phyloP scores from a whole-genome alignment of 2,797 vertebrate species.

The Oceanodroma leucorhoa region DNA sequence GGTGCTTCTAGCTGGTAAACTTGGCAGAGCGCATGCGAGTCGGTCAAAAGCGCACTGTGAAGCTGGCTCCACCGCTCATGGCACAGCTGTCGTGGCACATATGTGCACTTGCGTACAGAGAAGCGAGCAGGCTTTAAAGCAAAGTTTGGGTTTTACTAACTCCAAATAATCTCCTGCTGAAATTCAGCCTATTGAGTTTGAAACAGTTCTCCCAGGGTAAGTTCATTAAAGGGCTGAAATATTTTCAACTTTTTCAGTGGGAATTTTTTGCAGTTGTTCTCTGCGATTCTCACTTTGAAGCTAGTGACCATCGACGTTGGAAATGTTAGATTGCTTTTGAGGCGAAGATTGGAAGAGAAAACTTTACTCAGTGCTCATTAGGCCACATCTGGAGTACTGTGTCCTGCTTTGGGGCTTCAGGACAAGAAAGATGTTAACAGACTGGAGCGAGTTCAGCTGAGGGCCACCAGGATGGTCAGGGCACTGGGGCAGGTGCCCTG shows the following conservation, averaged over 20 bases:
- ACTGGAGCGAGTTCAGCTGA: neutral
- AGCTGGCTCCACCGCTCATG: neutral
- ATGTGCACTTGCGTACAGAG: neutral
- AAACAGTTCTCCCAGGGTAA: neutral
- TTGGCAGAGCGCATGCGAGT: neutral
- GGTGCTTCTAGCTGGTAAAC: neutral
- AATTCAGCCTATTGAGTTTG: neutral
- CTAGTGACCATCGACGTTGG: neutral
- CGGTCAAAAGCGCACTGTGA: accelerated
- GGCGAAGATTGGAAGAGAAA: neutral
- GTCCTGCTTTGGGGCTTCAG: neutral
- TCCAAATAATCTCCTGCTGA: neutral
- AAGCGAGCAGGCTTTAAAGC: neutral
- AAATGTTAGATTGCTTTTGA: neutral
- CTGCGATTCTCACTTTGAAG: constrained; percentile 3
- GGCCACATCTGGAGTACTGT: neutral
- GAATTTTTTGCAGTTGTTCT: neutral
- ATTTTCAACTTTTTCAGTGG: neutral
- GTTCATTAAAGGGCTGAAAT: neutral
- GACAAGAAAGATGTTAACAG: neutral
- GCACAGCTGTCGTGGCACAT: accelerated
- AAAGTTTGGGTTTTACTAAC: neutral
- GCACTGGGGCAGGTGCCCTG: neutral
- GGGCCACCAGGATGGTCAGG: neutral
- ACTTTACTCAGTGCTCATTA: neutral